These are phyloP conservation scores for Oegoconia quadripuncta DNA, from an alignment of 2,888 invertebrate species.

Conservation along the genomic window DNA sequence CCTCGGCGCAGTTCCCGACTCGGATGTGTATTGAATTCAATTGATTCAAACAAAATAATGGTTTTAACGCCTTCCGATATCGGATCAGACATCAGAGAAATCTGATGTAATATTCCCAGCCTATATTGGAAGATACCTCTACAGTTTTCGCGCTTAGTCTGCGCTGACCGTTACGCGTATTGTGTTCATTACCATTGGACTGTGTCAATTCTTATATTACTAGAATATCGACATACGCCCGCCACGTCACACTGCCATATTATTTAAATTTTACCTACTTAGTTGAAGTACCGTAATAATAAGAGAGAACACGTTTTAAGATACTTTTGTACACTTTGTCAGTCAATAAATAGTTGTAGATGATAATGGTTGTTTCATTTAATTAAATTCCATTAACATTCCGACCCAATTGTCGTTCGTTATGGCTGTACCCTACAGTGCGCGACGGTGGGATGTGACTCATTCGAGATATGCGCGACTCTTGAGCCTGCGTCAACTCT, in stretches of 20 bases:
- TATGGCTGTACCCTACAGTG: conserved; percentile 43
- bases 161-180: conserved; percentile 41
- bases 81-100: too few relatives aligned
- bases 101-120: too few relatives aligned
- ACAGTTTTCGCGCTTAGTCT: not conserved
- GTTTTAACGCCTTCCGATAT: too few relatives aligned
- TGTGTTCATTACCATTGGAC: conserved; percentile 74
- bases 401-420: conserved; percentile 61
- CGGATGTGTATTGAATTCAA: too few relatives aligned
- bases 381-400: conserved; percentile 72
- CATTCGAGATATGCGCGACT: conserved; percentile 27
- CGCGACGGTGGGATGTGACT: conserved; percentile 38
- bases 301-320: conserved; percentile 61
- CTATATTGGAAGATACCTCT: too few relatives aligned
- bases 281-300: conserved; percentile 22
- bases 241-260: conserved; percentile 69
- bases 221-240: conserved; percentile 82
- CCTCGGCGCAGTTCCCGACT: too few relatives aligned
- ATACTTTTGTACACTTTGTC: conserved; percentile 60
- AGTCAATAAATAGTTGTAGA: conserved; percentile 72
- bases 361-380: conserved; percentile 69
- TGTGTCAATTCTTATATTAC: conserved; percentile 83
- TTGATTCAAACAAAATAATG: too few relatives aligned
- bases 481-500: not conserved
- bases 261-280: conserved; percentile 20